Base-by-base conservation (phyloP, 2,113 vertebrate genomes). In the Picathartes gymnocephalus region DNA sequence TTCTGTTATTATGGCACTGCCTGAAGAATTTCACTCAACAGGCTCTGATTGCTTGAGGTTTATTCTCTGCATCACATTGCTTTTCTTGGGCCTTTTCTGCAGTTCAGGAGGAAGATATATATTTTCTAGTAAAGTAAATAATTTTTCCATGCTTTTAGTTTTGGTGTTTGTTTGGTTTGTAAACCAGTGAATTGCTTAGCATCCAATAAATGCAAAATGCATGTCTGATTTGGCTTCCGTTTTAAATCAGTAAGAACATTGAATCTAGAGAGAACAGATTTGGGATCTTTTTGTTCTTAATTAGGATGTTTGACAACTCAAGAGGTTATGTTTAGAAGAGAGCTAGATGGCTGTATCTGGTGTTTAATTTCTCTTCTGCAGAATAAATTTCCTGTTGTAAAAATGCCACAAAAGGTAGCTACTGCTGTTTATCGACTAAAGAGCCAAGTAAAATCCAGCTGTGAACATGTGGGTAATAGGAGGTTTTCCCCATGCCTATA, bases 351-450 rank as follows among this genome's bases (percentile, higher is more conserved):
- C 68, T 93, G 47, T 90, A 68, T 96, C 88, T 95, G 68, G 79
- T 94, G 86, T 94, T 97, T 95, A 95, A 95, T 86, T 94, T 97
- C 78, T 93, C 78, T 88, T 87, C 77, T 95, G 77, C 81, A 60
- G 81, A 96, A 94, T 95, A 97, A 93, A 97, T 98, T 96, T 95
- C 82, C 73, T 92, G 76, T 95, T 97, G 83, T 97, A 95, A 97
- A 95, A 96, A 91, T 95, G 95, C 93, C 94, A 82, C 95, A 96
- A 94, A 97, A 94, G 91, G 86, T 95, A 86, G 92, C 77, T 97
- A 95, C 92, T 95, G 82, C 91, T 98, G 95, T 92, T 97, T 97
- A 95, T 93, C 96, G 95, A 97, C 96, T 95, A 92, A 96, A 93
- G 78, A 95, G 78, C 68, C 74, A 91, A 96, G 86, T 87, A 91